A percentile compares a stretch with the other conserved stretches of the same genome.
Evolutionary conservation across 2,113 vertebrate genomes (phyloP).

Genomic region (Psettodes erumei): DNA sequence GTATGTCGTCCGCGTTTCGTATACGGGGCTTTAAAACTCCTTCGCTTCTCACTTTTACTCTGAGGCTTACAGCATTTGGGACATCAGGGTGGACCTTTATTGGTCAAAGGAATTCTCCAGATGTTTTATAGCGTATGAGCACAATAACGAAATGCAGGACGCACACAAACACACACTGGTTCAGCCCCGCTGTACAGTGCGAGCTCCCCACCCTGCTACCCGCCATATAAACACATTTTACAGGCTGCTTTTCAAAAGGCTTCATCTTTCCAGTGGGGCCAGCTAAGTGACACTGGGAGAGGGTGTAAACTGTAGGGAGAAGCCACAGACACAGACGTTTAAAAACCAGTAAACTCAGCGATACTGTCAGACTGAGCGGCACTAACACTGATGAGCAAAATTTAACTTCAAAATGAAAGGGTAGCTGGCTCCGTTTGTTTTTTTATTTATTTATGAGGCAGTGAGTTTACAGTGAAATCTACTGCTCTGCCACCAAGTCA

Average conservation of each 20-base stretch:
- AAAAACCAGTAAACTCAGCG: slow-evolving; percentile 65
- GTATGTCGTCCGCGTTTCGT: neutral
- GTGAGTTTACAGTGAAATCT: slow-evolving; percentile 38
- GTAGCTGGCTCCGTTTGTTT: slow-evolving; percentile 30
- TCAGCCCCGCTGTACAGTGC: slow-evolving; percentile 41
- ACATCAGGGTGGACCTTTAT: slow-evolving; percentile 19
- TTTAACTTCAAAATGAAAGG: slow-evolving; percentile 68
- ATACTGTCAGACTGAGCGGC: slow-evolving; percentile 62
- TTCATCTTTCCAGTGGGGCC: slow-evolving; percentile 66
- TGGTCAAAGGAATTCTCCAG: slow-evolving; percentile 9
- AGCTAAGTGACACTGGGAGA: slow-evolving; percentile 72
- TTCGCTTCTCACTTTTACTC: neutral
- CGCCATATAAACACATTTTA: slow-evolving; percentile 80
- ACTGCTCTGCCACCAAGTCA: slow-evolving; percentile 25
- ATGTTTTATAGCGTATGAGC: slow-evolving; percentile 36
- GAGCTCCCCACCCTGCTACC: slow-evolving; percentile 52
- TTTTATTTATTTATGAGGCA: slow-evolving; percentile 49
- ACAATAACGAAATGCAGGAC: slow-evolving; percentile 11
- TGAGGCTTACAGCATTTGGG: neutral
- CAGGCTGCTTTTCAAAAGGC: slow-evolving; percentile 68
- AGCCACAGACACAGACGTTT: slow-evolving; percentile 72
- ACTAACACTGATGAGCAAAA: slow-evolving; percentile 64
- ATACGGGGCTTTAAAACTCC: neutral
- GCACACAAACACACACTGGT: slow-evolving; percentile 8
- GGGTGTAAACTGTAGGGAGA: slow-evolving; percentile 76